These are phyloP conservation scores for Ciconia nigra DNA, from an alignment of 2,797 vertebrate genomes.

Conservation along the genomic window DNA sequence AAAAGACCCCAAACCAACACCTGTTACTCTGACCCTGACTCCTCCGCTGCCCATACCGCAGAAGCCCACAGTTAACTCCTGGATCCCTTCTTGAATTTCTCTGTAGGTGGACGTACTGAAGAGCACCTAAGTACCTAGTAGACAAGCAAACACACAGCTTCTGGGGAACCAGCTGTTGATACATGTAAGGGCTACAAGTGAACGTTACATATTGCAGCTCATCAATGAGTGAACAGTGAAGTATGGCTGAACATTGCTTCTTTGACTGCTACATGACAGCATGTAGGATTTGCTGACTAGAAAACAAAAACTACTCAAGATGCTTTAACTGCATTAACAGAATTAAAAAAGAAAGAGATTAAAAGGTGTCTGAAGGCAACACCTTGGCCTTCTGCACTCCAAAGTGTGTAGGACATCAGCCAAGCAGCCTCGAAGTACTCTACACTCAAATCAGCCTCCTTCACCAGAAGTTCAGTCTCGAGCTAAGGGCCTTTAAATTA, in stretches of 20 bases:
- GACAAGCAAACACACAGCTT: background rate
- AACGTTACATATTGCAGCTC: background rate
- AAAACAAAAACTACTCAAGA: background rate
- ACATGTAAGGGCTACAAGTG: background rate
- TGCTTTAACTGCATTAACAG: background rate
- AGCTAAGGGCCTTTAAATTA: background rate
- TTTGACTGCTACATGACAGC: background rate
- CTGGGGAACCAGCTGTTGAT: background rate
- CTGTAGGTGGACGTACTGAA: background rate
- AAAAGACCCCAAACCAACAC: background rate
- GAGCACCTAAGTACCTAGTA: background rate
- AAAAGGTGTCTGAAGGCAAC: background rate
- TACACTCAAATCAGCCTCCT: background rate
- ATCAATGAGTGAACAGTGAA: background rate
- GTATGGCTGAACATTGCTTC: background rate
- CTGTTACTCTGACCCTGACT: background rate
- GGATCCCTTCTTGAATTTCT: background rate
- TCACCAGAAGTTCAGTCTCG: background rate
- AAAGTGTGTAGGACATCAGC: background rate
- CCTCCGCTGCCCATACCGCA: background rate
- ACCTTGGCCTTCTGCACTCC: background rate
- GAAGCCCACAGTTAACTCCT: background rate
- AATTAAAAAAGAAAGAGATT: background rate
- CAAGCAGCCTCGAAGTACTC: background rate
- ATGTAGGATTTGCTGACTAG: background rate